Percentiles rank a stretch among this genome's conserved stretches.
These are phyloP conservation scores for Tragelaphus imberbis DNA, from an alignment of 2,113 vertebrate genomes.

Conservation along the genomic window DNA sequence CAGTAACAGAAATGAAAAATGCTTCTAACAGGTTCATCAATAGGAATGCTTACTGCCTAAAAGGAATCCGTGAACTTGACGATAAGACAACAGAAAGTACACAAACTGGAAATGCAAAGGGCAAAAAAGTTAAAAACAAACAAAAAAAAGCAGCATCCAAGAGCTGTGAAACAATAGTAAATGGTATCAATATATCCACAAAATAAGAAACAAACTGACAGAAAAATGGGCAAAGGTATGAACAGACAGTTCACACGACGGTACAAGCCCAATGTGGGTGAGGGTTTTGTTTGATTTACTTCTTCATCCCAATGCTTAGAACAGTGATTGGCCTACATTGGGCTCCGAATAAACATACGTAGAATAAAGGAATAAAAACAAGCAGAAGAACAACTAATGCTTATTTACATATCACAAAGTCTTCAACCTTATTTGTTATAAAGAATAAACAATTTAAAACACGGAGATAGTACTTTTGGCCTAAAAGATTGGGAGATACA, in stretches of 20 bases:
- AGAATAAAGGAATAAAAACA: background rate
- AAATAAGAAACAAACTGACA: background rate
- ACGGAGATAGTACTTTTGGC: background rate
- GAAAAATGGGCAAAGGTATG: background rate
- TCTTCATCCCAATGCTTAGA: background rate
- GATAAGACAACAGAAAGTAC: background rate
- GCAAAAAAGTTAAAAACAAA: background rate
- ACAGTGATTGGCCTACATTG: background rate
- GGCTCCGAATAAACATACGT: background rate
- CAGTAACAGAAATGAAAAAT: background rate
- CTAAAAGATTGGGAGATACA: background rate
- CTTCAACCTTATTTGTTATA: background rate
- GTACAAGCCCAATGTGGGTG: accelerated
- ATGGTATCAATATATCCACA: background rate
- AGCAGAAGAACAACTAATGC: background rate
- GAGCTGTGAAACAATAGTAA: background rate
- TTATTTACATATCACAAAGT: background rate
- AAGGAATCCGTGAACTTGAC: background rate
- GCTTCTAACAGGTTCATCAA: background rate
- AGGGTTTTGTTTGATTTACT: background rate
- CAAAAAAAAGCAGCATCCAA: background rate
- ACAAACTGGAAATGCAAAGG: background rate
- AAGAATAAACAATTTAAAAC: slow-evolving; percentile 8
- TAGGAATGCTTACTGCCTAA: background rate
- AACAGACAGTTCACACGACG: background rate